Base-by-base conservation (phyloP, 2,888 invertebrate species). In the Craniophora ligustri region DNA sequence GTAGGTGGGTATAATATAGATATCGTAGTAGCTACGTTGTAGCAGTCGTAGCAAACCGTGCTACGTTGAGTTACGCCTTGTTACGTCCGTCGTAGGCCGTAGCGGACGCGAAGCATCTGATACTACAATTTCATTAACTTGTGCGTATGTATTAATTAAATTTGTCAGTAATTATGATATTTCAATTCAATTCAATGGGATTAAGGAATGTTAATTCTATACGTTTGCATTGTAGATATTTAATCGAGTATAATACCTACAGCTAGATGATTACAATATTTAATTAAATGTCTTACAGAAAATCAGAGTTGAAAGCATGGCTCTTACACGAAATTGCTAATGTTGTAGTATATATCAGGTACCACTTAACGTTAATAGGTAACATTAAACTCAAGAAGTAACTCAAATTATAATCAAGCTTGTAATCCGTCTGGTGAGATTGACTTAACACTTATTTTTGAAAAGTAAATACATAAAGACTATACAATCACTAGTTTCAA, bases 21-120 rank as follows among this genome's bases (percentile, higher is more conserved):
- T 26, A 1, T 13, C 34, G 40, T 48, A 21, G 36, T 18, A 21
- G 26, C 61, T 66, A 61, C 67, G 50, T 2, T 45, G 63, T 61
- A 66, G 61, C 28, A 0, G n/a, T 26, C n/a, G 26, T 26, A 26
- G 26, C 26, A n/a, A n/a, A n/a, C n/a, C 21, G 32, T 11, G 66
- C 60, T 49, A 59, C 60, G 35, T 3, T 0, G 14, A 10, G n/a
- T 4, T 6, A 4, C 13, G 7, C 38, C 39, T 56, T 42, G 38
- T 64, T 42, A 32, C 56, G 5, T 8, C 14, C 11, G 10, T 18
- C 56, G 56, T 61, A 65, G 50, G 10, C 14, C 56, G 56, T 61
- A 65, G 50, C 36, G 5, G 6, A 10, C 19, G 28, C 35, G 44
- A 54, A 63, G 54, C 23, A 18, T n/a, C 10, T 45, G 21, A 34